A percentile compares a stretch with the other conserved stretches of the same genome.
Evolutionary conservation across 2,797 vertebrate genomes (phyloP).

Genomic region (Meda fulgida): DNA sequence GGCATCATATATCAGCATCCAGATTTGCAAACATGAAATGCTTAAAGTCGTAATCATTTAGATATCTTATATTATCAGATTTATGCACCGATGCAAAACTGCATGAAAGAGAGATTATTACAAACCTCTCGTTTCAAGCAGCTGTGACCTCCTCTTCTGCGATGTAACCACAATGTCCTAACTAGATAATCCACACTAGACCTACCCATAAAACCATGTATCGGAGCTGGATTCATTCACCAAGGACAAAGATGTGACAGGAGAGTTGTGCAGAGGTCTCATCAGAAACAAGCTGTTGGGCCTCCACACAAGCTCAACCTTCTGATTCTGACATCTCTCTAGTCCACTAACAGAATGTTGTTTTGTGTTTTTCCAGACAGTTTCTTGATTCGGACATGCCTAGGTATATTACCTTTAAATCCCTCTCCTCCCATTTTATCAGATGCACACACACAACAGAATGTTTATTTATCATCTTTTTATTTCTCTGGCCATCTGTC

Average conservation of each 20-base stretch:
- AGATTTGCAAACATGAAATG: constrained; percentile 35
- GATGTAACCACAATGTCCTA: constrained; percentile 65
- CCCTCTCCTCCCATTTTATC: constrained; percentile 66
- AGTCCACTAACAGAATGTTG: constrained; percentile 91
- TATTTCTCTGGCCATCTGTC: constrained; percentile 35
- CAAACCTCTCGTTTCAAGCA: background rate
- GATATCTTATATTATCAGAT: background rate
- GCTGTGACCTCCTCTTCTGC: constrained; percentile 54
- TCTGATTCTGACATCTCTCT: constrained; percentile 72
- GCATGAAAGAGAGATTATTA: background rate
- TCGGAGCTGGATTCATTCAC: constrained; percentile 46
- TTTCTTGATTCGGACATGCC: constrained; percentile 99
- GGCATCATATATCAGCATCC: constrained; percentile 31
- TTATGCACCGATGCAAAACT: background rate
- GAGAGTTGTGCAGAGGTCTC: constrained; percentile 53
- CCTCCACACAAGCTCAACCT: constrained; percentile 61
- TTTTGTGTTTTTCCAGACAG: constrained; percentile 99
- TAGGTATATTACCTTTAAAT: constrained; percentile 93
- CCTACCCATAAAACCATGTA: constrained; percentile 43
- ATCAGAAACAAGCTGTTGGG: constrained; percentile 50
- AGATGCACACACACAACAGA: background rate
- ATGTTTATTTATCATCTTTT: constrained; percentile 37
- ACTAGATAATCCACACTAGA: constrained; percentile 34
- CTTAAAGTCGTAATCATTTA: background rate
- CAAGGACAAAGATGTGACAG: constrained; percentile 42